Conservation (phyloP, 2,888 invertebrate species). For the Tenthredo scrophulariae region DNA sequence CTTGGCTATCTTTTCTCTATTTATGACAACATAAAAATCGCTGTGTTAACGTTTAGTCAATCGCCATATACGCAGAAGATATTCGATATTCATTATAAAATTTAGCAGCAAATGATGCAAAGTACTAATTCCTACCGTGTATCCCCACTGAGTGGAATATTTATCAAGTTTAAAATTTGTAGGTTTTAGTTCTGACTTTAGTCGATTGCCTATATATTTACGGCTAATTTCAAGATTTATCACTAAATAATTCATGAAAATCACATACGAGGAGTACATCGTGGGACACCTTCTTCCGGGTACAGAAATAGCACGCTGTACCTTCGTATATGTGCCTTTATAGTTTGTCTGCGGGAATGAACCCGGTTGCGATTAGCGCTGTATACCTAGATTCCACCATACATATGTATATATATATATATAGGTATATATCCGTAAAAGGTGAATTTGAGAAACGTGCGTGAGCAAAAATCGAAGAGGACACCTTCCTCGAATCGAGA, state of each 20-base stretch:
- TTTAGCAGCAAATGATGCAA: background rate
- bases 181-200: background rate
- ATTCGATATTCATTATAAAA: background rate
- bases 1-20: no score
- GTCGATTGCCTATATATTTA: background rate
- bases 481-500: conserved; percentile 20
- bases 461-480: background rate
- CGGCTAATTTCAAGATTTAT: background rate
- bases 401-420: background rate
- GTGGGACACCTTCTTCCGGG: no score
- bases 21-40: background rate
- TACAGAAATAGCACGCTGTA: background rate
- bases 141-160: background rate
- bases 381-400: background rate
- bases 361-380: background rate
- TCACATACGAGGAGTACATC: background rate
- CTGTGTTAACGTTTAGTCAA: background rate
- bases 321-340: background rate
- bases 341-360: background rate
- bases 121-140: no score
- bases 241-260: background rate
- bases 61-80: background rate
- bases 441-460: background rate
- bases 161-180: background rate
- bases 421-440: background rate